Conservation (phyloP, 2,888 invertebrate species). For the Hetaerina titia region DNA sequence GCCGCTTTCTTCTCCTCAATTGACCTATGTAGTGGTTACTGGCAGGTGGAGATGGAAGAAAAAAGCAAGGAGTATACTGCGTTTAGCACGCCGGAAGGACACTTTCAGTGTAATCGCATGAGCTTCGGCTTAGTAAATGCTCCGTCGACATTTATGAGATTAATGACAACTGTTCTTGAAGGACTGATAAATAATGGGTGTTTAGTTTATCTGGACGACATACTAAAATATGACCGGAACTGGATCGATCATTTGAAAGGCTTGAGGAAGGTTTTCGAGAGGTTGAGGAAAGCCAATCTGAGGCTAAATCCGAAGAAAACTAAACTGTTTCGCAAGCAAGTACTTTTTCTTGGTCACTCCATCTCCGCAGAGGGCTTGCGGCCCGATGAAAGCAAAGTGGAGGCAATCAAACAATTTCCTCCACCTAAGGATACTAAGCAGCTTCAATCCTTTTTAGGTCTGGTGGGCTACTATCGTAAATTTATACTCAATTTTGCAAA, state of each 20-base stretch:
- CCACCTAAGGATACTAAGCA: neutral
- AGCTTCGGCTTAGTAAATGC: constrained; percentile 32
- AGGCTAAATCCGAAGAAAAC: too few relatives aligned
- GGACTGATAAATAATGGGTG: neutral
- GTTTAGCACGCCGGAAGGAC: constrained; percentile 44
- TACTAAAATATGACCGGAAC: too few relatives aligned
- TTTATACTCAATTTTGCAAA: constrained; percentile 2
- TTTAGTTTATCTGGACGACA: too few relatives aligned
- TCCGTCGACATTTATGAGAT: constrained; percentile 24
- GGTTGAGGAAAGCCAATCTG: too few relatives aligned
- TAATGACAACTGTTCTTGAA: constrained; percentile 23
- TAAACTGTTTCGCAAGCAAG: too few relatives aligned
- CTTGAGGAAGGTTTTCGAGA: too few relatives aligned
- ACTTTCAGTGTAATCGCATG: constrained; percentile 29
- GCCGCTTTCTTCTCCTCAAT: constrained; percentile 65
- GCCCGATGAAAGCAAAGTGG: constrained; percentile 26
- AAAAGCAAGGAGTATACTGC: constrained; percentile 62
- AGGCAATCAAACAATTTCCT: constrained; percentile 25
- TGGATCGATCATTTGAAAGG: too few relatives aligned
- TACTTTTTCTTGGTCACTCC: too few relatives aligned
- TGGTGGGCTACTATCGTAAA: constrained; percentile 10
- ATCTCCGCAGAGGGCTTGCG: too few relatives aligned
- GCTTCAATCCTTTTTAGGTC: constrained; percentile 34
- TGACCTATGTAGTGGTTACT: constrained; percentile 63
- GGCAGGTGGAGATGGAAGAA: constrained; percentile 65